Evolutionary conservation across 2,888 invertebrate genomes (phyloP).

Genomic region (Cephus nigrinus): DNA sequence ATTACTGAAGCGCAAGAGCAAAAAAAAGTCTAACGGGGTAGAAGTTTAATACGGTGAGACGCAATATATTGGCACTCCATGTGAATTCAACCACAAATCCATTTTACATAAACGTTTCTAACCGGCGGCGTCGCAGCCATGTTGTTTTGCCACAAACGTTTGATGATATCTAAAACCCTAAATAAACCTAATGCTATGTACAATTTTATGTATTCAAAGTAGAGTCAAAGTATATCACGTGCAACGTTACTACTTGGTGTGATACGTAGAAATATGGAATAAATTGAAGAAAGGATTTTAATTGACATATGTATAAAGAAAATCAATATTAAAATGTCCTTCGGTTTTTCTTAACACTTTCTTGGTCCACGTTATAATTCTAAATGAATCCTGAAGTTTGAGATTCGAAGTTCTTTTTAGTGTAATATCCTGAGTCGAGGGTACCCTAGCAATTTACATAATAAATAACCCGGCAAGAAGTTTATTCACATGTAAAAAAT

Average conservation of each 20-base stretch:
- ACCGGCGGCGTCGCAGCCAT: not conserved
- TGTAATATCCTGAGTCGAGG: not conserved
- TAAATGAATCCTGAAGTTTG: not conserved
- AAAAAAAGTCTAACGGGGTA: not conserved
- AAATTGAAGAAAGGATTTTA: not conserved
- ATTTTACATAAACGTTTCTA: not conserved
- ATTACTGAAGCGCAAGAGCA: not conserved
- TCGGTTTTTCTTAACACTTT: not conserved
- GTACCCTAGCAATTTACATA: not conserved
- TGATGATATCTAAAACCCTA: no score
- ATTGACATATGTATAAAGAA: not conserved
- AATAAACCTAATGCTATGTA: no score
- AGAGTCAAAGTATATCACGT: not conserved
- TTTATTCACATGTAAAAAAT: not conserved
- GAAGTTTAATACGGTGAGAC: not conserved
- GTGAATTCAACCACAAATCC: not conserved
- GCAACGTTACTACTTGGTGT: not conserved
- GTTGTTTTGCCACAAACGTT: no score
- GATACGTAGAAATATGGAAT: not conserved
- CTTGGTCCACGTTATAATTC: not conserved
- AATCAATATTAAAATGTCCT: not conserved
- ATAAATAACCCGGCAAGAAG: not conserved
- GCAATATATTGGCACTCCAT: not conserved
- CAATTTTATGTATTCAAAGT: no score
- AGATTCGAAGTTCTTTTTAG: not conserved